These are phyloP conservation scores for Sarcophilus harrisii DNA, from an alignment of 2,797 vertebrate species.

Conservation along the genomic window DNA sequence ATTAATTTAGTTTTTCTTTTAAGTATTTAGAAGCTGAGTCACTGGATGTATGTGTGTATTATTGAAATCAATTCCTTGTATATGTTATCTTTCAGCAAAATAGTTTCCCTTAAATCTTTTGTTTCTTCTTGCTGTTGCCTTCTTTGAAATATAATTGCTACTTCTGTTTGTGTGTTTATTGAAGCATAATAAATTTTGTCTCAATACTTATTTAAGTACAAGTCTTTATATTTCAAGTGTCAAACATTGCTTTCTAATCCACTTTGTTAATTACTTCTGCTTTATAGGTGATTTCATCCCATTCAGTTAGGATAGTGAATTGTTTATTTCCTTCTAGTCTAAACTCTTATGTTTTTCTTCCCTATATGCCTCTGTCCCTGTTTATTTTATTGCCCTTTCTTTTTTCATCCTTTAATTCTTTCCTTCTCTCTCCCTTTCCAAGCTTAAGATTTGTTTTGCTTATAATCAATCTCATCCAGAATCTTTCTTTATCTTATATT, in stretches of 20 bases:
- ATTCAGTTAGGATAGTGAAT: not conserved
- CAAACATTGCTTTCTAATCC: not conserved
- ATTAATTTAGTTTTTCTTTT: too few species aligned
- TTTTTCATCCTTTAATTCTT: not conserved
- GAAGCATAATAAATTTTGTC: not conserved
- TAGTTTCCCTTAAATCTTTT: not conserved
- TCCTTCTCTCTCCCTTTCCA: not conserved
- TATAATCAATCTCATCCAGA: not conserved
- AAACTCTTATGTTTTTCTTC: not conserved
- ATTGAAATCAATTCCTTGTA: not conserved
- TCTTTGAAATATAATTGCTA: not conserved
- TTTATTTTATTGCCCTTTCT: not conserved
- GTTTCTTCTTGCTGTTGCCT: not conserved
- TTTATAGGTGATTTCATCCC: not conserved
- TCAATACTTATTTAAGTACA: not conserved
- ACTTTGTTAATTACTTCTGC: not conserved
- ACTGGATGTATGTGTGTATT: not conserved
- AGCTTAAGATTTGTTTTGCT: too few species aligned
- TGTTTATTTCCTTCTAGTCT: not conserved
- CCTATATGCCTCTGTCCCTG: not conserved
- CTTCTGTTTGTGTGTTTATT: not conserved
- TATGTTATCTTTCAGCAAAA: not conserved
- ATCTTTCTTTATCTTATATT: not conserved
- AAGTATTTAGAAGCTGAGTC: too few species aligned
- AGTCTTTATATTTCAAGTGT: not conserved